Evolutionary conservation across 1,140 invertebrate species (phyloP), one percentile per base, ranked within the genome.

Genomic region (Ips typographus): DNA sequence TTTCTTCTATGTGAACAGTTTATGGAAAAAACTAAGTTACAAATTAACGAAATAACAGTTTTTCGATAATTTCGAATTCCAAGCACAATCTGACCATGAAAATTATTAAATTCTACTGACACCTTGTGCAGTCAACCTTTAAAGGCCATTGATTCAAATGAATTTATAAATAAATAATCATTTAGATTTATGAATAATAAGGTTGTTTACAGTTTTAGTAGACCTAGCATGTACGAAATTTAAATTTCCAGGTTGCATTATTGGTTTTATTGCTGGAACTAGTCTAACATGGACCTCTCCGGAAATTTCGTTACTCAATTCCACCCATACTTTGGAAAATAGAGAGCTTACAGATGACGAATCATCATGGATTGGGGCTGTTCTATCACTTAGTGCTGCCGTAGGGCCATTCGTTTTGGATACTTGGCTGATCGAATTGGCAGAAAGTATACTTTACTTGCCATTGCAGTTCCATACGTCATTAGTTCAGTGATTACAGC

Each of bases 331-430:
- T 71, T 78, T 3, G 82, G 22, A 22, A 22, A 22, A 82, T 0
- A 68, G 71, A 1, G 59, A 41, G 5, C 43, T 68, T 3, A 42
- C 68, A n/a, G 58, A 60, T 4, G 62, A 67, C 7, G 52, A 73
- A 51, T 49, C 56, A 2, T 71, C 70, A 1, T 73, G 58, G 70
- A 68, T 55, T 70, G 85, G 3, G n/a, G 83, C 85, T 1, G 78
- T 95, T 2, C 80, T 95, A 58, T 86, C 91, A 0, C 76, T 95
- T 22, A 94, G 93, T 8, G 91, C 92, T n/a, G 83, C 93, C 2
- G 67, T 76, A 22, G 77, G 76, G 1, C 74, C 77, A 1, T 73
- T 75, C 38, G 4, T 75, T 2, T 81, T 39, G 82, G 81, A 5
- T 73, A 75, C 44, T 52, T 80, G 0, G 66, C 80, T 6, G 80